phyloP scores from a whole-genome alignment of 2,797 vertebrate species.

The Acanthurus lineatus region DNA sequence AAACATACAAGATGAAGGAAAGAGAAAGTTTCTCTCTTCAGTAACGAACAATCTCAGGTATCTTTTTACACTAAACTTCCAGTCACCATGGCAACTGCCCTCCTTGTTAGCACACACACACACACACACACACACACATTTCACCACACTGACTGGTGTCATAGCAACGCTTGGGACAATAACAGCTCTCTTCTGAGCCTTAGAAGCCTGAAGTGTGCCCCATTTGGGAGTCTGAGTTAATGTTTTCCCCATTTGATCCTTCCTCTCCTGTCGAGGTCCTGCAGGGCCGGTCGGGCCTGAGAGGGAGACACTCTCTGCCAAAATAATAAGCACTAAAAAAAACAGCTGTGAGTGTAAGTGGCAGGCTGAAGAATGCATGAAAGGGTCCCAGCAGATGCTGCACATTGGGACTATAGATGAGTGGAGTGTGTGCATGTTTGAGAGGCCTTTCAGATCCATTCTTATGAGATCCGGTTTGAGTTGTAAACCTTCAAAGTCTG shows the following conservation, averaged over 20 bases:
- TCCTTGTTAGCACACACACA: constrained; percentile 9
- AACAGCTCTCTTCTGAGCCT: constrained; percentile 58
- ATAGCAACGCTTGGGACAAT: constrained; percentile 74
- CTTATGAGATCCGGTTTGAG: neutral
- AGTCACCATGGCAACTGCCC: constrained; percentile 72
- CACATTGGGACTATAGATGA: neutral
- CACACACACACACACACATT: constrained; percentile 29
- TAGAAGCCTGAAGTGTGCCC: constrained; percentile 76
- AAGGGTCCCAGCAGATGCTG: constrained; percentile 34
- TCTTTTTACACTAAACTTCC: constrained; percentile 45
- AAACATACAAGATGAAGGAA: neutral
- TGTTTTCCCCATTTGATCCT: constrained; percentile 63
- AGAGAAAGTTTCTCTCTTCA: neutral
- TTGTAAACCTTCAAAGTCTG: neutral
- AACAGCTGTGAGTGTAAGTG: constrained; percentile 36
- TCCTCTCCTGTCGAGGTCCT: constrained; percentile 47
- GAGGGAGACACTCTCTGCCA: constrained; percentile 26
- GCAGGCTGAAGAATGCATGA: constrained; percentile 31
- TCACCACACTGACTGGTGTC: constrained; percentile 63
- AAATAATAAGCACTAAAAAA: constrained; percentile 40
- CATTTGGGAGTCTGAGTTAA: constrained; percentile 64
- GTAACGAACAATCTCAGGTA: constrained; percentile 67
- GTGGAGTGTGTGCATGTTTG: neutral
- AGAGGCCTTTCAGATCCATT: neutral
- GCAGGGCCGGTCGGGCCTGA: constrained; percentile 30